These are phyloP conservation scores for Rhabdornis inornatus DNA, from an alignment of 2,113 vertebrate genomes.

Conservation along the genomic window DNA sequence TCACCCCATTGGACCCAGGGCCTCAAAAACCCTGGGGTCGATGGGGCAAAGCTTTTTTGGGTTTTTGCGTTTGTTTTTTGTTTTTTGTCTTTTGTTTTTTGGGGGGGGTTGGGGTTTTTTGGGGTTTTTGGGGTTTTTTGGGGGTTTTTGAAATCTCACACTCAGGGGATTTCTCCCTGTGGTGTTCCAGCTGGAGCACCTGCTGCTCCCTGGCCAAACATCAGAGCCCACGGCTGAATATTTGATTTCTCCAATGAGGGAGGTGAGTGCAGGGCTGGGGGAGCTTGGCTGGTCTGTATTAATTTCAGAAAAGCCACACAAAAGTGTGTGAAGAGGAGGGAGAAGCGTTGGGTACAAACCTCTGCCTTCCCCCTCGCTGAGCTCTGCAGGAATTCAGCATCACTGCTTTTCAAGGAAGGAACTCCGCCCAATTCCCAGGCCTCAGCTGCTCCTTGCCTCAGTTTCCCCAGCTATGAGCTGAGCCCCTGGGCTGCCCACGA, in stretches of 20 bases:
- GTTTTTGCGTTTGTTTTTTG: too few relatives aligned
- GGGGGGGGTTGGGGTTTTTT: too few relatives aligned
- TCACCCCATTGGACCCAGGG: fast-evolving
- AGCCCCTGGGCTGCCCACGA: too few relatives aligned
- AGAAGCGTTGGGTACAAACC: not conserved
- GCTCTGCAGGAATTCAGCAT: not conserved
- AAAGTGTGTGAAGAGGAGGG: not conserved
- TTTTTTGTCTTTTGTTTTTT: too few relatives aligned
- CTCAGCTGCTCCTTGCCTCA: not conserved
- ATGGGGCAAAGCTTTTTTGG: too few relatives aligned
- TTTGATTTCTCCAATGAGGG: not conserved
- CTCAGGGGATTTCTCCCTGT: not conserved
- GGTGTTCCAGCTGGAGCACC: not conserved
- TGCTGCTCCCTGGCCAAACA: not conserved
- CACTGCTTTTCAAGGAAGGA: too few relatives aligned
- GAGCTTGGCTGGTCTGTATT: not conserved
- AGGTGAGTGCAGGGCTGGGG: not conserved
- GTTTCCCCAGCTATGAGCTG: not conserved
- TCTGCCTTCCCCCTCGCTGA: not conserved
- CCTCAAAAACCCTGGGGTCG: not conserved
- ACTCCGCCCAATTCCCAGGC: not conserved
- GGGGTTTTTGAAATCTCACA: too few relatives aligned
- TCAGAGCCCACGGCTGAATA: fast-evolving
- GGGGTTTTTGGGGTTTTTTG: too few relatives aligned
- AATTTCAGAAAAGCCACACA: not conserved